Conservation (phyloP, 2,797 vertebrate genomes). For the Helarctos malayanus region DNA sequence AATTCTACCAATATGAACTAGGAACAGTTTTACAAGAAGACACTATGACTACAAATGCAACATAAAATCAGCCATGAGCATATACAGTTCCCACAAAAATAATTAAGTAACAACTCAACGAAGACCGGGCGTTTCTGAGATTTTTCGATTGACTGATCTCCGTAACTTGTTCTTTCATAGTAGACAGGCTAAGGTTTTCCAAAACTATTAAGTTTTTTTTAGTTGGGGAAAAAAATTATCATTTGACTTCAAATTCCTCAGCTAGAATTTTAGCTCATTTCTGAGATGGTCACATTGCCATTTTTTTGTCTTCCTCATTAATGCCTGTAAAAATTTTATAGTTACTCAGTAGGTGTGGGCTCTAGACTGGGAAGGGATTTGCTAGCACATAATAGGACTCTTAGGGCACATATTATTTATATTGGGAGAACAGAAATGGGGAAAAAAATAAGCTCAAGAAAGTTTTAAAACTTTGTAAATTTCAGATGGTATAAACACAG, state of each 20-base stretch:
- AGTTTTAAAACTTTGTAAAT: background rate
- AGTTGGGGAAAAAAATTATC: background rate
- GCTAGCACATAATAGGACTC: background rate
- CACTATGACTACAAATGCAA: background rate
- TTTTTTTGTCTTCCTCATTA: background rate
- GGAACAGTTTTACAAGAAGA: conserved; percentile 42
- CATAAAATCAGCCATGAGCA: background rate
- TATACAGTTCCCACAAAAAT: background rate
- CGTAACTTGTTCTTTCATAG: background rate
- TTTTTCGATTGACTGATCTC: background rate
- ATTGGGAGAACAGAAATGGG: background rate
- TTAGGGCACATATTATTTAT: background rate
- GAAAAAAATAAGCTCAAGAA: background rate
- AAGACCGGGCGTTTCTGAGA: background rate
- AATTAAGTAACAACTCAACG: background rate
- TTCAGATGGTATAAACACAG: background rate
- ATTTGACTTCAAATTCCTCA: background rate
- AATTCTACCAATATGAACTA: background rate
- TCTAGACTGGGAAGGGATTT: background rate
- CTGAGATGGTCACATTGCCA: background rate
- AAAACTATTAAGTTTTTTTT: background rate
- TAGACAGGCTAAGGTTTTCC: background rate
- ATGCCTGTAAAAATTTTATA: background rate
- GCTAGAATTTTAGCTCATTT: background rate
- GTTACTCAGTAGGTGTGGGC: background rate